Percentiles rank a stretch among this genome's conserved stretches.
These are phyloP conservation scores for Masticophis lateralis DNA, from an alignment of 2,797 vertebrate species.

Conservation along the genomic window DNA sequence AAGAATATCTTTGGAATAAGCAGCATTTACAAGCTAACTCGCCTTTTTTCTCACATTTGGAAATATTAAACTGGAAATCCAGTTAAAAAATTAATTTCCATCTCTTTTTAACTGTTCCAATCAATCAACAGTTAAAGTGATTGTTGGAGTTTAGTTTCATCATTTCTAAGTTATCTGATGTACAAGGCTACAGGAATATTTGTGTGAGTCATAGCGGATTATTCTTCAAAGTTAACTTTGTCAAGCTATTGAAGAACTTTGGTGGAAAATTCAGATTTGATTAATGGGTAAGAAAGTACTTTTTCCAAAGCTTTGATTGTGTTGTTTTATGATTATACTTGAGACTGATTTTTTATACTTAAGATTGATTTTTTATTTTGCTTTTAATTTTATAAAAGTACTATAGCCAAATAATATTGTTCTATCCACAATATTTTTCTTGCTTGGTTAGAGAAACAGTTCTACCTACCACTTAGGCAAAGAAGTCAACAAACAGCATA, in stretches of 20 bases:
- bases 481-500: slow-evolving; percentile 19
- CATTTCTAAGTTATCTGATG: slow-evolving; percentile 45
- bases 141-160: slow-evolving; percentile 54
- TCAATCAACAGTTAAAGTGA: slow-evolving; percentile 58
- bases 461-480: slow-evolving; percentile 16
- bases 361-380: not conserved
- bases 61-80: slow-evolving; percentile 5
- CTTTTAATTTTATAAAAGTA: slow-evolving; percentile 12
- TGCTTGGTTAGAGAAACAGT: slow-evolving; percentile 2
- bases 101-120: slow-evolving; percentile 38
- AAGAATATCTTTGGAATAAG: slow-evolving; percentile 32
- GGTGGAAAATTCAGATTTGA: slow-evolving; percentile 27
- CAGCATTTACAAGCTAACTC: slow-evolving; percentile 38
- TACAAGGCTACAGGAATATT: slow-evolving; percentile 39
- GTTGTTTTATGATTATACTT: not conserved
- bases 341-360: not conserved
- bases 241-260: slow-evolving; percentile 33
- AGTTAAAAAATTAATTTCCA: slow-evolving; percentile 34
- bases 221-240: slow-evolving; percentile 40
- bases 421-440: not conserved
- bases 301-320: not conserved
- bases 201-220: slow-evolving; percentile 35
- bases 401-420: not conserved
- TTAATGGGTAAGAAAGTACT: slow-evolving; percentile 58
- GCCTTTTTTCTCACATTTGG: slow-evolving; percentile 17